These are phyloP conservation scores for Myioborus melanocephalus DNA, from an alignment of 2,797 vertebrate genomes.

Conservation along the genomic window DNA sequence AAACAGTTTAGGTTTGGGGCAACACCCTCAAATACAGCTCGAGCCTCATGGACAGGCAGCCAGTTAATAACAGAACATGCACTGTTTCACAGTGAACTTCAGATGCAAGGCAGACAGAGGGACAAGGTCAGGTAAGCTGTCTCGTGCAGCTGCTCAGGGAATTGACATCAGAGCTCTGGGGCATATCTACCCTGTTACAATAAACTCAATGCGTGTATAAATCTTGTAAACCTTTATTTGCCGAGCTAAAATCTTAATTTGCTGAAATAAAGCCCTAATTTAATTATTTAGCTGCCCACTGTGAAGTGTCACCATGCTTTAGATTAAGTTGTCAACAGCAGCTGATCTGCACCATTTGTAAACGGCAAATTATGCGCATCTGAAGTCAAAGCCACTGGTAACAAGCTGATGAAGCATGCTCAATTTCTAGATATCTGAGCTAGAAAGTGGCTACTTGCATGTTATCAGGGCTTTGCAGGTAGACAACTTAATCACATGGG, in stretches of 20 bases:
- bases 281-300: slow-evolving; percentile 38
- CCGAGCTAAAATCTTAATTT: slow-evolving; percentile 12
- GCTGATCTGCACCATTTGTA: not conserved
- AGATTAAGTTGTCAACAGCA: slow-evolving; percentile 35
- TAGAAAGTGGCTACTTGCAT: not conserved
- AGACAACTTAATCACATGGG: slow-evolving; percentile 6
- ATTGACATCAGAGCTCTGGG: not conserved
- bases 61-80: not conserved
- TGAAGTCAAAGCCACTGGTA: not conserved
- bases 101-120: not conserved
- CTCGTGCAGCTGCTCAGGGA: not conserved
- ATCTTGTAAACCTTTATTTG: slow-evolving; percentile 30
- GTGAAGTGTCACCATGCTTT: slow-evolving; percentile 8
- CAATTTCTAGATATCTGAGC: not conserved
- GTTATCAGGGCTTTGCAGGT: slow-evolving; percentile 37
- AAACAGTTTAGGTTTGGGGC: not conserved
- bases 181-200: not conserved
- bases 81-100: not conserved
- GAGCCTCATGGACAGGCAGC: not conserved
- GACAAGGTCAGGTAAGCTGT: not conserved
- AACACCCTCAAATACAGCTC: not conserved
- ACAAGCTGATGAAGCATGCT: not conserved
- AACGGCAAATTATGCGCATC: not conserved
- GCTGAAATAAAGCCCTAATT: slow-evolving; percentile 37
- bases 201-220: not conserved